Base-by-base conservation (phyloP, 1,140 invertebrate genomes). In the Schmidtea mediterranea region DNA sequence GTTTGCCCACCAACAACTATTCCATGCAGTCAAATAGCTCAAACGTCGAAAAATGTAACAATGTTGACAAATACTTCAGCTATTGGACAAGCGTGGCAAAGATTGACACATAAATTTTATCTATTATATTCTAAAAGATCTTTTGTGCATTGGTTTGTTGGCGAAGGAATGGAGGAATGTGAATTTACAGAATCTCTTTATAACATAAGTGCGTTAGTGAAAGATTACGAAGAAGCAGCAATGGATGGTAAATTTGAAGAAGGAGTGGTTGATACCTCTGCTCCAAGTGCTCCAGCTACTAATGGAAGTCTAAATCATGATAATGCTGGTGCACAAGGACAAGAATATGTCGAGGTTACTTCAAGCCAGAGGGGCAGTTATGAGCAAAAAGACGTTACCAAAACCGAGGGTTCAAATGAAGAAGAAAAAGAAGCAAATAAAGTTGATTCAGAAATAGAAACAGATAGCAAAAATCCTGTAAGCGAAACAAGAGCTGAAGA, bases 21-120 rank as follows among this genome's bases (percentile, higher is more conserved):
- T 6, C 60, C 59, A 18, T 57, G 57, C 26, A 56, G 58, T 13
- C 59, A 62, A 46, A 49, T 60, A 32, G 58, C 58, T 2, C 56
- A 61, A 36, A 54, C 62, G 15, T 57, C 57, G 22, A 56, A 69
- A 48, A 69, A 69, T 19, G 68, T 71, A 15, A 15, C 13, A 6
- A 39, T 39, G 38, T 39, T 39, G 15, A 15, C 38, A 39, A 39
- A 39, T n/a, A 39, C 38, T 18, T 39, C 38, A 39, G 38, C 38
- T 39, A 39, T 39, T 15, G 38, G 13, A 6, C 13, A 39, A 39
- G 38, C 38, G 6, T 39, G 38, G 38, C 13, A n/a, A 39, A 39
- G 38, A 39, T 18, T 39, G 13, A 39, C 13, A 5, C 38, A 15
- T n/a, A 39, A 39, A 18, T 39, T 39, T n/a, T 15, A 39, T 18